Evolutionary conservation across 2,797 vertebrate genomes (phyloP), one percentile per base, ranked within the genome.

Genomic region (Vespertilio murinus): DNA sequence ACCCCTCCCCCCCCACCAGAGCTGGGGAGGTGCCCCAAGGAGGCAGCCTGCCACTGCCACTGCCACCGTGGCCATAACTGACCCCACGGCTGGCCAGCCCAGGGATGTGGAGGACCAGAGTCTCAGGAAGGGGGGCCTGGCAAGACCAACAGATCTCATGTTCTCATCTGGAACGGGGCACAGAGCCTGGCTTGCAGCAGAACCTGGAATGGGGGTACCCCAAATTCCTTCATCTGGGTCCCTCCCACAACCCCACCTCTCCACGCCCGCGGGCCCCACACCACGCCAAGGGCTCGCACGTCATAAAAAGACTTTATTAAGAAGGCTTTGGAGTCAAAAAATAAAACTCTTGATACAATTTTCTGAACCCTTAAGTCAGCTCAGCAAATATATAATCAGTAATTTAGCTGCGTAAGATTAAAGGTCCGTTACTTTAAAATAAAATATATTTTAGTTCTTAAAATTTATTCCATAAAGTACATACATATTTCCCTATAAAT

Each of bases 301-400:
- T 97, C 98, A 97, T 97, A 98, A 98, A 98, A 98, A 98, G 97
- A 98, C 97, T 98, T 98, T 98, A 98, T 98, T 98, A 98, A 98
- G 98, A 98, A 98, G 98, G 98, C 97, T 98, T 98, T 98, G 97
- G 98, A 97, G 98, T 98, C 97, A 98, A 99, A 99, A 99, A 99
- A 99, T 99, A 99, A 99, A 99, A 99, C 99, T 99, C 99, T 99
- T 99, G 98, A 99, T 99, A 99, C 99, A 99, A 99, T 99, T 98
- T 99, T 99, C 99, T 98, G 99, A 99, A 99, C 98, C 98, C 98
- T 99, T 98, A 99, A 99, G 99, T 99, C 98, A 99, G 99, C 98
- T 99, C 98, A 98, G 98, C 98, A 99, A 99, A 99, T 99, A 98
- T 98, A 98, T 98, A 99, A 99, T 98, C 99, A 99, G 99, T 99